Percentiles rank a stretch among this genome's conserved stretches.
These are phyloP conservation scores for Strigamia transsilvanica DNA, from an alignment of 2,888 invertebrate genomes.

Conservation along the genomic window DNA sequence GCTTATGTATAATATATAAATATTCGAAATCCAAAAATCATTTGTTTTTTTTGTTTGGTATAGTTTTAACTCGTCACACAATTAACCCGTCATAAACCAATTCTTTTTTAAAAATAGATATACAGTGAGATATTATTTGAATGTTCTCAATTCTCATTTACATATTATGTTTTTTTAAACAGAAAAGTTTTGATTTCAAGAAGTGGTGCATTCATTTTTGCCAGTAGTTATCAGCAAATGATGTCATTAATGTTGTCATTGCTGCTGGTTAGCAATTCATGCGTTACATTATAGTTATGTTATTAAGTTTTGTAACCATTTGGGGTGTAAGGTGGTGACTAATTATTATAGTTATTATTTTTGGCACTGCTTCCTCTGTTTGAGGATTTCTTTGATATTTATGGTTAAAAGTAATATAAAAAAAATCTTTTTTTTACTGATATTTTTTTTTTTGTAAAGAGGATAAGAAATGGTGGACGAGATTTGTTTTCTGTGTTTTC, in stretches of 20 bases:
- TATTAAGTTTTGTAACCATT: conserved; percentile 43
- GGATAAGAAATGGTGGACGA: conserved; percentile 24
- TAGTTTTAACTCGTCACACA: conserved; percentile 44
- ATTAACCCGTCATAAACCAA: conserved; percentile 34
- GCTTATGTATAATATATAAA: conserved; percentile 49
- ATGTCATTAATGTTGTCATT: conserved; percentile 46
- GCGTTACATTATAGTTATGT: conserved; percentile 41
- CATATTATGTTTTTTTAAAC: not conserved
- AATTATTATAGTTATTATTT: conserved; percentile 28
- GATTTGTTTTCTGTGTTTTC: conserved; percentile 32
- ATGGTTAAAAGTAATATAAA: conserved; percentile 49
- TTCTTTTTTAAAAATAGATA: conserved; percentile 28
- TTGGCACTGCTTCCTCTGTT: conserved; percentile 31
- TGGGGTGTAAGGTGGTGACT: conserved; percentile 43
- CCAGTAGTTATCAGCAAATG: conserved; percentile 48
- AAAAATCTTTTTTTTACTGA: conserved; percentile 39
- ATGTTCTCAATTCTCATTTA: conserved; percentile 41
- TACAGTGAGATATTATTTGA: conserved; percentile 46
- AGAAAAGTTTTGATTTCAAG: conserved; percentile 1
- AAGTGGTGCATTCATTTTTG: conserved; percentile 41
- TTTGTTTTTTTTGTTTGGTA: conserved; percentile 37
- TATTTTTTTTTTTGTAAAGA: conserved; percentile 42
- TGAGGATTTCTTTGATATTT: conserved; percentile 41
- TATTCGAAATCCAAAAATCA: conserved; percentile 33
- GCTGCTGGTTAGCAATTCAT: conserved; percentile 48